Percentiles rank a stretch among this genome's conserved stretches.
phyloP scores from a whole-genome alignment of 2,888 invertebrate genomes.

The Scaptomyza flava region DNA sequence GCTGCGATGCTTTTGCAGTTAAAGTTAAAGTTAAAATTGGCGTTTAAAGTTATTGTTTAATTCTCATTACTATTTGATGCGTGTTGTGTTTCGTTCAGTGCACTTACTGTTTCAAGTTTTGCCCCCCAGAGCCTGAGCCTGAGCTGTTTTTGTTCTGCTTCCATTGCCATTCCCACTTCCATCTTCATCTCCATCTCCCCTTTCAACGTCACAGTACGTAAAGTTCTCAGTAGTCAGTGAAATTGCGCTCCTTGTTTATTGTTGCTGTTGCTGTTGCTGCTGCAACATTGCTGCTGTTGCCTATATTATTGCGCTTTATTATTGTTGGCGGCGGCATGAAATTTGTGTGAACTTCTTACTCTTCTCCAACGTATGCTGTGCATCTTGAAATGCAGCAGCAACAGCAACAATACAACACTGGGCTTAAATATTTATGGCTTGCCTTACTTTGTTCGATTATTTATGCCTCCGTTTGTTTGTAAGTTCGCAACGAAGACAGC shows the following conservation, averaged over 20 bases:
- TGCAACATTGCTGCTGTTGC: conserved; percentile 48
- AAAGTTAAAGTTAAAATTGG: conserved; percentile 5
- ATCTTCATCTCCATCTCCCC: not conserved
- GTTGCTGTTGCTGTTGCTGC: conserved; percentile 55
- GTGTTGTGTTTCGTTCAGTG: conserved; percentile 44
- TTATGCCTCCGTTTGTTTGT: conserved; percentile 70
- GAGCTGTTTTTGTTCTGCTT: conserved; percentile 1
- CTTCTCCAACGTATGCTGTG: conserved; percentile 41
- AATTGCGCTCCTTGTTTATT: conserved; percentile 74
- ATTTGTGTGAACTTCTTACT: conserved; percentile 56
- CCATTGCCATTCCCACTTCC: not conserved
- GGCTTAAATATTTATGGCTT: conserved; percentile 70
- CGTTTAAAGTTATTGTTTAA: not conserved
- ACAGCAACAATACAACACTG: conserved; percentile 19
- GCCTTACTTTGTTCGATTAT: conserved; percentile 78
- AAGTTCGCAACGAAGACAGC: conserved; percentile 17
- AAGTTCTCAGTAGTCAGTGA: conserved; percentile 79
- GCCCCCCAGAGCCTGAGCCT: conserved; percentile 4
- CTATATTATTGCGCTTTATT: conserved; percentile 65
- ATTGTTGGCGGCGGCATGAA: conserved; percentile 61
- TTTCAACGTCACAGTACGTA: conserved; percentile 73
- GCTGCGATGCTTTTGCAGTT: conserved; percentile 23
- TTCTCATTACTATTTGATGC: conserved; percentile 21
- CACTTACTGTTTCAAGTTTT: conserved; percentile 24
- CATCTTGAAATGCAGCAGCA: conserved; percentile 32